A percentile compares a stretch with the other conserved stretches of the same genome.
Evolutionary conservation across 2,888 invertebrate genomes (phyloP).

Genomic region (Cheilosia scutellata): DNA sequence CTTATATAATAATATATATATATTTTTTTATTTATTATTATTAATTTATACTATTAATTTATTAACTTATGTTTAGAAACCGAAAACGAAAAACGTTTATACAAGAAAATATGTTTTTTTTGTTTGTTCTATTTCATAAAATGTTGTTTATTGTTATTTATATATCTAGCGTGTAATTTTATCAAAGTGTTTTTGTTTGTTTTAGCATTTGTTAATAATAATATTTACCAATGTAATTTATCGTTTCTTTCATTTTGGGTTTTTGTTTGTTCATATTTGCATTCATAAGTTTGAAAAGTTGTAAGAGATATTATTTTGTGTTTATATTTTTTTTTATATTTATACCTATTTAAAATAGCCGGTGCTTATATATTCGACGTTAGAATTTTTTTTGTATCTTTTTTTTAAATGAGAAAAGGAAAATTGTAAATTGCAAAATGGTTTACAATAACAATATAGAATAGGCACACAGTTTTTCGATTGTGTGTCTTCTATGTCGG

Average conservation of each 20-base stretch:
- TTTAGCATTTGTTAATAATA: constrained; percentile 60
- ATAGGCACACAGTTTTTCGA: constrained; percentile 24
- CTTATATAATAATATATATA: constrained; percentile 69
- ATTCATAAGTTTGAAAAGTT: constrained; percentile 66
- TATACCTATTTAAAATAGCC: constrained; percentile 71
- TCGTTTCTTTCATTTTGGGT: constrained; percentile 40
- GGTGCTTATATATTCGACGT: constrained; percentile 69
- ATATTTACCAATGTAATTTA: constrained; percentile 64
- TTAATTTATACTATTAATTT: constrained; percentile 59
- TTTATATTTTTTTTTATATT: constrained; percentile 61
- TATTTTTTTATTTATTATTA: constrained; percentile 34
- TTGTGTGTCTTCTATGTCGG: constrained; percentile 53
- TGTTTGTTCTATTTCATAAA: constrained; percentile 54
- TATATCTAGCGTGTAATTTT: constrained; percentile 65
- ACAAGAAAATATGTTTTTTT: constrained; percentile 58
- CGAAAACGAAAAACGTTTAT: constrained; percentile 74
- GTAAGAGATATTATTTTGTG: constrained; percentile 63
- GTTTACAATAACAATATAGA: constrained; percentile 60
- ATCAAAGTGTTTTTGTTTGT: constrained; percentile 47
- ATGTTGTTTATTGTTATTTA: constrained; percentile 28
- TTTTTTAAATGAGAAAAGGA: constrained; percentile 57
- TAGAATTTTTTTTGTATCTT: constrained; percentile 44
- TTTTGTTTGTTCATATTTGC: constrained; percentile 27
- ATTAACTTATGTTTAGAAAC: constrained; percentile 73
- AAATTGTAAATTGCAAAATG: constrained; percentile 56